These are phyloP conservation scores for Saturnia japonica DNA, from an alignment of 2,888 invertebrate genomes.

Conservation along the genomic window DNA sequence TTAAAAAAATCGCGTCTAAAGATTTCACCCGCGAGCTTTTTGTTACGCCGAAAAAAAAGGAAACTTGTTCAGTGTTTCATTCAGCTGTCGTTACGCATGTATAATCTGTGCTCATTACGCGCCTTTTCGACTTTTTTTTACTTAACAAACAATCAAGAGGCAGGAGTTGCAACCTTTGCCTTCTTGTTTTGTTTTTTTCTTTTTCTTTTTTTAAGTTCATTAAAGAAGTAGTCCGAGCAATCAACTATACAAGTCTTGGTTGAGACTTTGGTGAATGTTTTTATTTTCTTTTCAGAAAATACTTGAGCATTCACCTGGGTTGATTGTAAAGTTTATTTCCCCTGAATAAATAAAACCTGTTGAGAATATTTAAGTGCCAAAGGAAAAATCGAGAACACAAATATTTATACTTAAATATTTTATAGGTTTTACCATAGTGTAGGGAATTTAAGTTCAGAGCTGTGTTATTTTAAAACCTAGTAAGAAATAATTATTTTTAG, in stretches of 20 bases:
- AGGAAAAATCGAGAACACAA: background rate
- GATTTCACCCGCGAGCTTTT: constrained; percentile 12
- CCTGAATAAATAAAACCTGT: constrained; percentile 12
- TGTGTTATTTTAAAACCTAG: background rate
- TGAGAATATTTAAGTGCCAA: background rate
- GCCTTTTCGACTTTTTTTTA: constrained; percentile 36
- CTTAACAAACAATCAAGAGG: constrained; percentile 43
- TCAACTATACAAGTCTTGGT: constrained; percentile 41
- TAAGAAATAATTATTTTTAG: background rate
- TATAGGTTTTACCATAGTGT: background rate
- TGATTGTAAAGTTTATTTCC: constrained; percentile 21
- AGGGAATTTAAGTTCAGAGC: background rate
- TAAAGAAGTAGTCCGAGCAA: constrained; percentile 44
- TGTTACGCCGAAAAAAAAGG: constrained; percentile 16
- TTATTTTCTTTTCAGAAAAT: constrained; percentile 7
- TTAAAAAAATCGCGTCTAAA: constrained; percentile 18
- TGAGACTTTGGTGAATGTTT: constrained; percentile 18
- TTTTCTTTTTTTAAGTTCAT: constrained; percentile 52
- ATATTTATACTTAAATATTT: background rate
- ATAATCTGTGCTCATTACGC: constrained; percentile 55
- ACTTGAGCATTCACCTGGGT: constrained; percentile 5
- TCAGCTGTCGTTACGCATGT: constrained; percentile 56
- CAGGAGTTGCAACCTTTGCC: constrained; percentile 35
- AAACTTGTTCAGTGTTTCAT: constrained; percentile 25
- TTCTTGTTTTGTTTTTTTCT: constrained; percentile 46